Conservation (phyloP, 2,113 vertebrate genomes). For the Atherinomorus stipes region DNA sequence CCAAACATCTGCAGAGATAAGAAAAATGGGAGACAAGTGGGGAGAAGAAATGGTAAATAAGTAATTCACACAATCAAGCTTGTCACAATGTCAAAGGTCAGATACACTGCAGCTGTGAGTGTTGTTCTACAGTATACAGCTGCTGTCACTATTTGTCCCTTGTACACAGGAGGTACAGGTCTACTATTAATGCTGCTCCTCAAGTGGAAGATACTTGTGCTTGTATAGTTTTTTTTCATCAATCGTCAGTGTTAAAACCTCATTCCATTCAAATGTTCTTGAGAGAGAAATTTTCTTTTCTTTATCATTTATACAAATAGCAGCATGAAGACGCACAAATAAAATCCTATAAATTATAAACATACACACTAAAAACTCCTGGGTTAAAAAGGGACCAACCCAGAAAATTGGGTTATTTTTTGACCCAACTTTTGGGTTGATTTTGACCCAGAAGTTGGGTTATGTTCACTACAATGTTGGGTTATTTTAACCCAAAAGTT, state of each 20-base stretch:
- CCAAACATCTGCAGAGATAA: neutral
- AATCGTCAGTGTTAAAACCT: neutral
- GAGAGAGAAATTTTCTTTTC: neutral
- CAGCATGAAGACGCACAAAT: neutral
- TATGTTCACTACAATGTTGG: too few relatives aligned
- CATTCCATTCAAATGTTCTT: neutral
- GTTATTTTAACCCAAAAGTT: too few relatives aligned
- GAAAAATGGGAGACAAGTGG: neutral
- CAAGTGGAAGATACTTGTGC: too few relatives aligned
- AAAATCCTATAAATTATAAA: neutral
- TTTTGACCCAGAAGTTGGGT: too few relatives aligned
- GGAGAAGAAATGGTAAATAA: too few relatives aligned
- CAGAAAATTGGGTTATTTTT: too few relatives aligned
- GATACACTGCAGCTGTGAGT: conserved; percentile 9
- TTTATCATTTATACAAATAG: neutral
- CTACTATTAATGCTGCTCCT: neutral
- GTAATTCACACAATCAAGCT: neutral
- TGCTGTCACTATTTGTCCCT: conserved; percentile 2
- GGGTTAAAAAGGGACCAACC: too few relatives aligned
- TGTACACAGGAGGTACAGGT: neutral
- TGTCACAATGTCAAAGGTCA: neutral
- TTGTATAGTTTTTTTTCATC: too few relatives aligned
- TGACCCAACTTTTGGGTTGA: too few relatives aligned
- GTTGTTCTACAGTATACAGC: neutral
- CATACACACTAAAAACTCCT: too few relatives aligned